These are phyloP conservation scores for Arge pagana DNA, from an alignment of 2,888 invertebrate genomes.

Conservation along the genomic window DNA sequence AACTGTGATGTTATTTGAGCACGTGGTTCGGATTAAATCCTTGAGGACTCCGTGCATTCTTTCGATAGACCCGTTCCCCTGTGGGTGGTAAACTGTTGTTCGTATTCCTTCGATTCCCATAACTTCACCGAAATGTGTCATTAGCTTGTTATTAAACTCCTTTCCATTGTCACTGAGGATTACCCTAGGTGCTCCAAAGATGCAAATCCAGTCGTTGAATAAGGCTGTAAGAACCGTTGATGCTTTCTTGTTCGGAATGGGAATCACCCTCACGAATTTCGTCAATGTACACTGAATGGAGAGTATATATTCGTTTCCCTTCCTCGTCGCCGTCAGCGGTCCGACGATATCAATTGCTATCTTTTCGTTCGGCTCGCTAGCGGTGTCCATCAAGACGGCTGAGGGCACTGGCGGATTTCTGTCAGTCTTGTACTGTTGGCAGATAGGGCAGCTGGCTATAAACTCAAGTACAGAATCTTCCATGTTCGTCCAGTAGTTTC, in stretches of 20 bases:
- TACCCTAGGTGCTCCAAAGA: background rate
- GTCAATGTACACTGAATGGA: slow-evolving; percentile 1
- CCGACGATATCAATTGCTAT: background rate
- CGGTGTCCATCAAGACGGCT: background rate
- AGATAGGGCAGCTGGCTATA: background rate
- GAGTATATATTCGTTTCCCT: background rate
- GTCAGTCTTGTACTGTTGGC: background rate
- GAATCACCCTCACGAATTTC: background rate
- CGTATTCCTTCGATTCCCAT: background rate
- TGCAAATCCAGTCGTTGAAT: background rate
- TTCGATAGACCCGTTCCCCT: background rate
- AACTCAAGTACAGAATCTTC: background rate
- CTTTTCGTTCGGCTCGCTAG: background rate
- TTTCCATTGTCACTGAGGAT: background rate
- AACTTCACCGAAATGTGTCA: background rate
- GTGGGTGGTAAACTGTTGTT: background rate
- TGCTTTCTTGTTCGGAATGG: background rate
- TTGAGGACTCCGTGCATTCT: background rate
- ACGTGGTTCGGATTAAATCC: background rate
- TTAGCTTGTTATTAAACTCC: background rate
- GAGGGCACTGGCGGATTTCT: background rate
- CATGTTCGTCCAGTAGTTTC: background rate
- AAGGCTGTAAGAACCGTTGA: background rate
- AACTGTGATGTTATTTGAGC: background rate
- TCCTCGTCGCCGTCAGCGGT: background rate